A percentile compares a stretch with the other conserved stretches of the same genome.
Evolutionary conservation across 2,797 vertebrate genomes (phyloP).

Genomic region (Microhierax caerulescens): DNA sequence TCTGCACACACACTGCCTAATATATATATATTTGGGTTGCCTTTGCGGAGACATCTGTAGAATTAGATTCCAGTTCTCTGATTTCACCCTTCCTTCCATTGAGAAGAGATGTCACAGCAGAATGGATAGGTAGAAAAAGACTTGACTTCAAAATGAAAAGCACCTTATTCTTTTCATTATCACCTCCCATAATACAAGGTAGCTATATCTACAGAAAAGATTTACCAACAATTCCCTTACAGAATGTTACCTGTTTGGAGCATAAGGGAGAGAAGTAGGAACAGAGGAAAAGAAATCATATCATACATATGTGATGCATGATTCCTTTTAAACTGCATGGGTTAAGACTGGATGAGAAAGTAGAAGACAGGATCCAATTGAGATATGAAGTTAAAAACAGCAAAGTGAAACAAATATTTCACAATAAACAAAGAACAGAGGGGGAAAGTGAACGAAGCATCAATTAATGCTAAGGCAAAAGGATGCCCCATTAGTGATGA

Average conservation of each 20-base stretch:
- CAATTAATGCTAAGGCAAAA: constrained; percentile 5
- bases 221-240: not conserved
- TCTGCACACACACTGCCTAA: not conserved
- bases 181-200: not conserved
- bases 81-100: not conserved
- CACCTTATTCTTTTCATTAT: not conserved
- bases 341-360: not conserved
- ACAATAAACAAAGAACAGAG: not conserved
- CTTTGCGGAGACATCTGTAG: not conserved
- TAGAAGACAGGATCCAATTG: not conserved
- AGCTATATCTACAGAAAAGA: not conserved
- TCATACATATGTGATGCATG: accelerated
- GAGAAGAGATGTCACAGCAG: not conserved
- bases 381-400: not conserved
- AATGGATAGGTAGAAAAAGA: not conserved
- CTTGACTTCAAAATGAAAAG: not conserved
- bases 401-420: not conserved
- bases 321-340: not conserved
- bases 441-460: not conserved
- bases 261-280: not conserved
- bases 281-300: not conserved
- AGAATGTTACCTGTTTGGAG: not conserved
- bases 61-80: not conserved
- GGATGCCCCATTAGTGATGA: not conserved
- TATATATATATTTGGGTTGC: not conserved